phyloP scores from a whole-genome alignment of 1,140 invertebrate genomes.

The Muscidifurax raptorellus region DNA sequence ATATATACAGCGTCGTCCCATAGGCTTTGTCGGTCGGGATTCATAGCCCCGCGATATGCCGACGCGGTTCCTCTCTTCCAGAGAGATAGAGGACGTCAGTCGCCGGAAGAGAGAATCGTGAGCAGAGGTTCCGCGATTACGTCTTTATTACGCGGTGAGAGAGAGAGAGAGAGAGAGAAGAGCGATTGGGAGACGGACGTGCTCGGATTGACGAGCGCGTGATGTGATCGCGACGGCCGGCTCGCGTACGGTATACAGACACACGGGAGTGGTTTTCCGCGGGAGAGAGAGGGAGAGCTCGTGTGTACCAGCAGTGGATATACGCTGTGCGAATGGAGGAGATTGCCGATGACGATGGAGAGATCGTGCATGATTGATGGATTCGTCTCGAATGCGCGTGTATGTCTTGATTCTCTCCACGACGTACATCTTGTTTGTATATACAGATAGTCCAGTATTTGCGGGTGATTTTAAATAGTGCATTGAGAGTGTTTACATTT shows the following conservation, averaged over 20 bases:
- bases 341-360: not conserved
- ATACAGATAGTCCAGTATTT: no score
- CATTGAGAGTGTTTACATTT: no score
- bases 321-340: not conserved
- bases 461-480: no score
- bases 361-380: not conserved
- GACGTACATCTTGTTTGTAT: not conserved
- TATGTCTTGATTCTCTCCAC: not conserved
- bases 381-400: not conserved
- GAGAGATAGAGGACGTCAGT: slow-evolving; percentile 7
- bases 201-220: slow-evolving; percentile 23
- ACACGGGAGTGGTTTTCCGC: slow-evolving; percentile 10
- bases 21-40: slow-evolving; percentile 36
- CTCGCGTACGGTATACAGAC: no score
- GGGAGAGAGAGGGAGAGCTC: not conserved
- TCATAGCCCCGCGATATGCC: slow-evolving; percentile 23
- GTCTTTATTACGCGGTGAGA: slow-evolving; percentile 46
- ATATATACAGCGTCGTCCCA: slow-evolving; percentile 41
- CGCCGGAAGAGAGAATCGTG: not conserved
- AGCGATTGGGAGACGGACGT: not conserved
- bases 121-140: slow-evolving; percentile 20
- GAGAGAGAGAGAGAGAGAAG: not conserved
- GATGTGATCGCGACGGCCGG: not conserved
- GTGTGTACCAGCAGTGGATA: not conserved
- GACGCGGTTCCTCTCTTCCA: not conserved